Percentiles rank a stretch among this genome's conserved stretches.
Evolutionary conservation across 1,140 invertebrate species (phyloP).

Genomic region (Papilio dardanus): DNA sequence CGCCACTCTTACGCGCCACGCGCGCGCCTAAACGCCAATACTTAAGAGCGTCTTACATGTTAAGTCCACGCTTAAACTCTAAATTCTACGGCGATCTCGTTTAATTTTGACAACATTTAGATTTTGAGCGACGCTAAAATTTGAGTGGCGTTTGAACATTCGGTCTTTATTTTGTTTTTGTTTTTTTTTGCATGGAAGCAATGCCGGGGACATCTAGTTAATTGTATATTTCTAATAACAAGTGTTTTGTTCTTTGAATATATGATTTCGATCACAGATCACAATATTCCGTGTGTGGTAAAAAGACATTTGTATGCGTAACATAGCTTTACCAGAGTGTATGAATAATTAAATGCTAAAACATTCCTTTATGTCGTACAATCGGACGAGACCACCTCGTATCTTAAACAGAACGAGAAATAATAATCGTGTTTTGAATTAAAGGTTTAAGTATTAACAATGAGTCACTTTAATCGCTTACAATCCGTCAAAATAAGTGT

Average conservation of each 20-base stretch:
- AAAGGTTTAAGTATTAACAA: not conserved
- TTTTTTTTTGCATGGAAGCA: too few species aligned
- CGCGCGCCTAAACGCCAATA: too few species aligned
- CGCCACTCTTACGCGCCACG: too few species aligned
- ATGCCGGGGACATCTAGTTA: too few species aligned
- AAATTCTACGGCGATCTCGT: too few species aligned
- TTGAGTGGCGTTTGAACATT: too few species aligned
- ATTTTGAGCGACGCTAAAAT: too few species aligned
- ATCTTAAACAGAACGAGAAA: not conserved
- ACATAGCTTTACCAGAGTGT: slow-evolving; percentile 7
- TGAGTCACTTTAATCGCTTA: not conserved
- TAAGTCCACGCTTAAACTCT: too few species aligned
- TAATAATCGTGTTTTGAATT: slow-evolving; percentile 11
- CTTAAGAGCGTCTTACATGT: too few species aligned
- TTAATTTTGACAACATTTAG: too few species aligned
- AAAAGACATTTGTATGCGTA: slow-evolving; percentile 30
- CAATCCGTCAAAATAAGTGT: not conserved
- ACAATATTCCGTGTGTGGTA: slow-evolving; percentile 20
- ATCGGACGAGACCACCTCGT: slow-evolving; percentile 3
- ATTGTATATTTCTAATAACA: not conserved
- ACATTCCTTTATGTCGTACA: slow-evolving; percentile 17
- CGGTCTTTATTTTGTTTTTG: too few species aligned
- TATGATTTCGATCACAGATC: not conserved
- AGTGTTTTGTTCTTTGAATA: not conserved
- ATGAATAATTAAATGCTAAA: slow-evolving; percentile 32